A percentile compares a stretch with the other conserved stretches of the same genome.
Evolutionary conservation across 2,113 vertebrate genomes (phyloP).

Genomic region (Labeo catla): DNA sequence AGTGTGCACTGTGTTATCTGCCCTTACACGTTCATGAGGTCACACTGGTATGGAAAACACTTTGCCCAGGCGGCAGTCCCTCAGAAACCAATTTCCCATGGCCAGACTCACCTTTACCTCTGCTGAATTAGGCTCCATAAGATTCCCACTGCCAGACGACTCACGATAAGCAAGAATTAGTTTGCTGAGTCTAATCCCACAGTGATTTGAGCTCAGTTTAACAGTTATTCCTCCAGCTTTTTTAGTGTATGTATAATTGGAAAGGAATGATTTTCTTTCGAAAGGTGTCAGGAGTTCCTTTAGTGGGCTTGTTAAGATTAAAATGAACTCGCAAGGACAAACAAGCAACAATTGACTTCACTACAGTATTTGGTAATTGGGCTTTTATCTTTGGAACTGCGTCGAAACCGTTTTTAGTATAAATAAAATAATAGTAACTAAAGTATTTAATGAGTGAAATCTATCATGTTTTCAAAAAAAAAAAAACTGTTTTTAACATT

Average conservation of each 20-base stretch:
- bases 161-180: slow-evolving; percentile 39
- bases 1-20: slow-evolving; percentile 44
- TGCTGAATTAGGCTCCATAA: slow-evolving; percentile 32
- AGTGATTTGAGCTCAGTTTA: slow-evolving; percentile 30
- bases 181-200: slow-evolving; percentile 25
- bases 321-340: not conserved
- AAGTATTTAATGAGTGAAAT: not conserved
- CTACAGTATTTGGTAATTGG: not conserved
- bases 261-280: not conserved
- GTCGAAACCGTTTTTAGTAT: not conserved
- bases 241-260: slow-evolving; percentile 14
- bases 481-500: not conserved
- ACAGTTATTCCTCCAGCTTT: slow-evolving; percentile 4
- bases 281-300: not conserved
- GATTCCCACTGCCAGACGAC: slow-evolving; percentile 6
- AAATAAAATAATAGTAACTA: not conserved
- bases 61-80: slow-evolving; percentile 51
- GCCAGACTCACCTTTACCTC: slow-evolving; percentile 46
- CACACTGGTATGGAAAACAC: slow-evolving; percentile 39
- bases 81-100: slow-evolving; percentile 55
- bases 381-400: not conserved
- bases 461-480: not conserved
- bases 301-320: not conserved
- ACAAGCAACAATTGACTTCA: not conserved
- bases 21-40: slow-evolving; percentile 50